Evolutionary conservation across 2,797 vertebrate species (phyloP).

Genomic region (Megaceryle alcyon): DNA sequence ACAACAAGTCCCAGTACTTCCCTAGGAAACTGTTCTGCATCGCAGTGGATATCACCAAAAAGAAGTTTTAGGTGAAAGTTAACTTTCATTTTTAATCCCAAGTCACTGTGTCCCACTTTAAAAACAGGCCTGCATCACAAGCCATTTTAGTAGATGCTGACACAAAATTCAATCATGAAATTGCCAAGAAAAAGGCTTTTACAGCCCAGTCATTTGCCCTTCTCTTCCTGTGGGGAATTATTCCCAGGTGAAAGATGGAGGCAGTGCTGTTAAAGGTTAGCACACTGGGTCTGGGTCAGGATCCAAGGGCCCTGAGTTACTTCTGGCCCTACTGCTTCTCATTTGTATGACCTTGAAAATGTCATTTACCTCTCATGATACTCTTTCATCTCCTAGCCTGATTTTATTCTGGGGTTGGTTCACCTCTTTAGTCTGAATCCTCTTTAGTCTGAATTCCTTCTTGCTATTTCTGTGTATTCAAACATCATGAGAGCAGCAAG

Average conservation of each 20-base stretch:
- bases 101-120: neutral
- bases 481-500: neutral
- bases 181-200: neutral
- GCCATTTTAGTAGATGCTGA: neutral
- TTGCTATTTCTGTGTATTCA: neutral
- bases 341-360: neutral
- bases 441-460: neutral
- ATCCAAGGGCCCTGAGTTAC: neutral
- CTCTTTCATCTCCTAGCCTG: neutral
- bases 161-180: neutral
- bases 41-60: neutral
- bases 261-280: neutral
- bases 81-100: neutral
- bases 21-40: neutral
- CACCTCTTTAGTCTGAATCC: neutral
- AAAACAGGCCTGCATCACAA: neutral
- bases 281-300: neutral
- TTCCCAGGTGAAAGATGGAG: neutral
- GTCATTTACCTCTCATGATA: neutral
- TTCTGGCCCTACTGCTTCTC: neutral
- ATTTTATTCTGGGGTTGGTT: neutral
- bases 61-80: neutral
- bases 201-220: neutral
- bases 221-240: neutral
- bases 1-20: neutral